Base-by-base conservation (phyloP, 2,888 invertebrate species). In the Willowsia nigromaculata region DNA sequence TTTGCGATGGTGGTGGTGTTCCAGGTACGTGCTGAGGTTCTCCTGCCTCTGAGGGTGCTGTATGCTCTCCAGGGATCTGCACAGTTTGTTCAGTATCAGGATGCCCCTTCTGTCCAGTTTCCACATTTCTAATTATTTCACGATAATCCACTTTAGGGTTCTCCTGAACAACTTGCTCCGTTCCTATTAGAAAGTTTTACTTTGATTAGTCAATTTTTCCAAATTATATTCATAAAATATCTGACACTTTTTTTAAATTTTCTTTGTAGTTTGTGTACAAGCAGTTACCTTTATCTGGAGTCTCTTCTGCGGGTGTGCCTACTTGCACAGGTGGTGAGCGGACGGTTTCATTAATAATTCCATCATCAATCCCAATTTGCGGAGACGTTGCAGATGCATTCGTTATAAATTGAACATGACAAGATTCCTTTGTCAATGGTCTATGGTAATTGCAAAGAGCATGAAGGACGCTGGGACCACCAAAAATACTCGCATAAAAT, bases 401-500 rank as follows among this genome's bases (percentile, higher is more conserved):
- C 11, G 53, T 78, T 74, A 76, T 71, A 74, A 81, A 76, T 18
- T 25, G 84, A 33, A 25, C 81, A 84, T 13, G 27, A 62, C 92
- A 92, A 22, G 68, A 53, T n/a, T 89, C 91, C 62, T 88, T 90
- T 43, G 56, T 47, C 9, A 92, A 40, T 22, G 93, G 93, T 65
- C 90, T 84, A 25, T 89, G 85, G 33, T 90, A 92, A 88, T 91
- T 90, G 71, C 93, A 93, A 0, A 92, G 85, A 13, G 91, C 88
- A 15, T 90, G 85, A 71, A 92, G 88, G 37, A 92, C 91, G 37
- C 88, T 84, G 22, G 91, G 92, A 15, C 92, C 92, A 18, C 92
- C 92, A 90, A 92, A 93, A 15, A 93, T n/a, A 40, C 92, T 91
- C 5, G 90, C 82, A 30, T 88, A 91, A 86, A 93, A 92, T 33